Conservation (phyloP, 2,888 invertebrate species). For the Platycheirus albimanus region DNA sequence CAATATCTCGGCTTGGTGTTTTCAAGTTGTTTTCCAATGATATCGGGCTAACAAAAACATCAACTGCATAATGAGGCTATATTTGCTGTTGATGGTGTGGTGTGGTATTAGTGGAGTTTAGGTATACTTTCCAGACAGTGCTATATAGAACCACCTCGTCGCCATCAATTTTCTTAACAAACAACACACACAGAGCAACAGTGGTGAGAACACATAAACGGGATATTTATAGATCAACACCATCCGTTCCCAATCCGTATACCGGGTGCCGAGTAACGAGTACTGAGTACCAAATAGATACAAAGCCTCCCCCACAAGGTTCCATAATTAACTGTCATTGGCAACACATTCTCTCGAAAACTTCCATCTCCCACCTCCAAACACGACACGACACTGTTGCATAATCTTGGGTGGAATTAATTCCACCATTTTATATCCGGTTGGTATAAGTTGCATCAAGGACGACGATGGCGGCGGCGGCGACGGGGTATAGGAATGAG, state of each 20-base stretch:
- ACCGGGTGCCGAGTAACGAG: no score
- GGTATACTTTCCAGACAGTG: constrained; percentile 4
- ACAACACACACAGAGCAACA: constrained; percentile 54
- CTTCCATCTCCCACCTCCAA: neutral
- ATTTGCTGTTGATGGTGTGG: neutral
- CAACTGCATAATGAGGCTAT: constrained; percentile 63
- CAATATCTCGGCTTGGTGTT: constrained; percentile 57
- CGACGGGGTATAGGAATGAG: neutral
- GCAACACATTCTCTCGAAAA: constrained; percentile 54
- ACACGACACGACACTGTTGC: constrained; percentile 58
- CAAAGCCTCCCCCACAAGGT: constrained; percentile 12
- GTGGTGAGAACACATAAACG: constrained; percentile 66
- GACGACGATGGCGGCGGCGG: neutral
- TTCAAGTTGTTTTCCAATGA: constrained; percentile 61
- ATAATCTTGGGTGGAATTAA: constrained; percentile 73
- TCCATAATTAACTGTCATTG: constrained; percentile 69
- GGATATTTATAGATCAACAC: constrained; percentile 73
- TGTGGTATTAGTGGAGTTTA: neutral
- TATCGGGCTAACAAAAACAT: constrained; percentile 57
- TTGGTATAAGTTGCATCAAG: constrained; percentile 21
- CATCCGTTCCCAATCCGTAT: constrained; percentile 56
- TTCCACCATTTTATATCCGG: constrained; percentile 43
- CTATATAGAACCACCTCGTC: neutral
- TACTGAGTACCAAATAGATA: no score
- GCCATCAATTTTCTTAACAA: constrained; percentile 47